Conservation (phyloP, 1,140 invertebrate species). For the Cryptotermes secundus region DNA sequence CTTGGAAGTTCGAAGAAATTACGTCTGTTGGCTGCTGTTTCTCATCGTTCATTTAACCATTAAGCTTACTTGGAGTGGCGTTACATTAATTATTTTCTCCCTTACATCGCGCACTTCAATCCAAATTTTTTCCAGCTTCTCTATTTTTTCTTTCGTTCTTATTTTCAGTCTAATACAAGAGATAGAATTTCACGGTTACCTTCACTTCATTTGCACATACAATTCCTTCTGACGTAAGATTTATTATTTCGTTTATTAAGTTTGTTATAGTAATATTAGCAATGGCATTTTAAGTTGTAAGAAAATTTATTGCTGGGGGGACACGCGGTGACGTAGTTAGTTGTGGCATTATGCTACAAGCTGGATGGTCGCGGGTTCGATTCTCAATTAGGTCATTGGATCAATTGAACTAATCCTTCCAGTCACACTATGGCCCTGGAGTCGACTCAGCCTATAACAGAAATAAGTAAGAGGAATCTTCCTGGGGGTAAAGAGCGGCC, state of each 20-base stretch:
- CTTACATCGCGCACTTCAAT: neutral
- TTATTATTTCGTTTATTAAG: neutral
- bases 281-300: too few relatives aligned
- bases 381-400: too few relatives aligned
- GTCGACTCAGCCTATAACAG: too few relatives aligned
- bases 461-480: too few relatives aligned
- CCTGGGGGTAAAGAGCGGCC: too few relatives aligned
- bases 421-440: too few relatives aligned
- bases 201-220: neutral
- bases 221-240: neutral
- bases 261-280: too few relatives aligned
- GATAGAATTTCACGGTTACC: neutral
- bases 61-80: neutral
- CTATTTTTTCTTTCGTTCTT: neutral
- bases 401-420: too few relatives aligned
- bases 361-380: too few relatives aligned
- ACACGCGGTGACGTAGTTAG: too few relatives aligned
- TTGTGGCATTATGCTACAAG: too few relatives aligned
- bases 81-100: neutral
- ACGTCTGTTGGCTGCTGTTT: slow-evolving; percentile 5
- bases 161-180: neutral
- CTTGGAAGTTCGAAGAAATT: neutral
- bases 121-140: neutral
- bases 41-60: slow-evolving; percentile 8
- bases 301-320: too few relatives aligned